These are phyloP conservation scores for Eulacestoma nigropectus DNA, from an alignment of 2,113 vertebrate genomes.

Conservation along the genomic window DNA sequence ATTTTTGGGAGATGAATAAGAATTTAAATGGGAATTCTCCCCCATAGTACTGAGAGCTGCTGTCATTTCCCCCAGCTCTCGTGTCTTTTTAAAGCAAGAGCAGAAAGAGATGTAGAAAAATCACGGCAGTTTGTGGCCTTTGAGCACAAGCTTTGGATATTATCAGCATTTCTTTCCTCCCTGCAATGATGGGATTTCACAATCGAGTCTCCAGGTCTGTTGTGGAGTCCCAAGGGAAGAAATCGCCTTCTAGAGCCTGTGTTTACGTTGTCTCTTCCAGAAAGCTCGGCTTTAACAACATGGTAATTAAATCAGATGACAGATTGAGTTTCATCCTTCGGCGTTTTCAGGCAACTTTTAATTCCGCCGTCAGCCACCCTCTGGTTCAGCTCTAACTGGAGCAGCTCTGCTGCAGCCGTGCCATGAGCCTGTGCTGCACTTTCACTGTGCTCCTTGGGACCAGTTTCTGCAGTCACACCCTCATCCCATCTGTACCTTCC, in stretches of 20 bases:
- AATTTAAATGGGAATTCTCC: not conserved
- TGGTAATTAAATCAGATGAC: not conserved
- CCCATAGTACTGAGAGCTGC: not conserved
- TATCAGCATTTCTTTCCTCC: not conserved
- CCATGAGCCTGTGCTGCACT: not conserved
- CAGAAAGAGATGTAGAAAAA: not conserved
- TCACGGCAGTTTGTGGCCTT: not conserved
- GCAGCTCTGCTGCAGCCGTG: not conserved
- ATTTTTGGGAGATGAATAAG: conserved; percentile 31
- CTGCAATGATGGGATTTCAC: not conserved
- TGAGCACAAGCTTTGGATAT: not conserved
- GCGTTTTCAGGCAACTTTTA: not conserved
- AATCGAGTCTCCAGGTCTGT: not conserved
- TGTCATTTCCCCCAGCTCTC: not conserved
- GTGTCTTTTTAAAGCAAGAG: not conserved
- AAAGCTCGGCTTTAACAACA: not conserved
- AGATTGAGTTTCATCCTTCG: not conserved
- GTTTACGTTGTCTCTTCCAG: not conserved
- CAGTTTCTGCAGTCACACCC: not conserved
- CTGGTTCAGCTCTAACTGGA: not conserved
- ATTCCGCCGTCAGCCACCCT: not conserved
- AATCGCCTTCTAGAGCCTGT: not conserved
- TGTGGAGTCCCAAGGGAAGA: not conserved
- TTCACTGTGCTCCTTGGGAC: not conserved
- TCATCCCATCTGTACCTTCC: not conserved